These are phyloP conservation scores for Barypeithes pellucidus DNA, from an alignment of 2,888 invertebrate species.

Conservation along the genomic window DNA sequence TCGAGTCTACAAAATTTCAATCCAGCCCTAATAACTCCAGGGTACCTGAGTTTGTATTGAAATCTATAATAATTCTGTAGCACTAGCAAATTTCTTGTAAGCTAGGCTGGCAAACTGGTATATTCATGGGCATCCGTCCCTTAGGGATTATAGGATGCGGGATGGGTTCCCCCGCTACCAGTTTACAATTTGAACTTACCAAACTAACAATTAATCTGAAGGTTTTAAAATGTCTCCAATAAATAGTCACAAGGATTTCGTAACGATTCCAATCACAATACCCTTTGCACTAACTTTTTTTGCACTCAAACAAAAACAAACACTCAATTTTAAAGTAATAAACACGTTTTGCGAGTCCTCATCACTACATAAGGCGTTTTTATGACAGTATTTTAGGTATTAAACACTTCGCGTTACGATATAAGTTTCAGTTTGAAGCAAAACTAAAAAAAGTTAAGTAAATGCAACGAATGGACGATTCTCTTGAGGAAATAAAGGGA, in stretches of 20 bases:
- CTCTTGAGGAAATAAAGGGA: slow-evolving; percentile 63
- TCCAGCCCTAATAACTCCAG: too few relatives aligned
- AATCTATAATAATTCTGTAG: too few relatives aligned
- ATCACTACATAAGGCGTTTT: slow-evolving; percentile 41
- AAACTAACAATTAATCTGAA: background rate
- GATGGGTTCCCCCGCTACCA: background rate
- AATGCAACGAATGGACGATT: slow-evolving; percentile 55
- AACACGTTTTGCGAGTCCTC: slow-evolving; percentile 44
- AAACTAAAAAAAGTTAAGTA: slow-evolving; percentile 40
- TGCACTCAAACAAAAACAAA: slow-evolving; percentile 39
- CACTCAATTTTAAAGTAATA: slow-evolving; percentile 34
- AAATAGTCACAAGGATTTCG: slow-evolving; percentile 1
- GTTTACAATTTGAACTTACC: slow-evolving; percentile 14
- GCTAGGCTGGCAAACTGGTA: too few relatives aligned
- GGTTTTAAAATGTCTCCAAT: slow-evolving; percentile 14
- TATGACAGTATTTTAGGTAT: slow-evolving; percentile 39
- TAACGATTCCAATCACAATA: slow-evolving; percentile 21
- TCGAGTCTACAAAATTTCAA: too few relatives aligned
- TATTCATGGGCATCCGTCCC: too few relatives aligned
- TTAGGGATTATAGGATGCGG: too few relatives aligned
- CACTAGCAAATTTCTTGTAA: too few relatives aligned
- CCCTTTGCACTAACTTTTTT: slow-evolving; percentile 31
- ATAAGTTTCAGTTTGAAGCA: slow-evolving; percentile 11
- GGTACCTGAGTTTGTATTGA: too few relatives aligned
- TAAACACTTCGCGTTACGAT: slow-evolving; percentile 38